Base-by-base conservation (phyloP, 1,140 invertebrate genomes). In the Bombus picipes region DNA sequence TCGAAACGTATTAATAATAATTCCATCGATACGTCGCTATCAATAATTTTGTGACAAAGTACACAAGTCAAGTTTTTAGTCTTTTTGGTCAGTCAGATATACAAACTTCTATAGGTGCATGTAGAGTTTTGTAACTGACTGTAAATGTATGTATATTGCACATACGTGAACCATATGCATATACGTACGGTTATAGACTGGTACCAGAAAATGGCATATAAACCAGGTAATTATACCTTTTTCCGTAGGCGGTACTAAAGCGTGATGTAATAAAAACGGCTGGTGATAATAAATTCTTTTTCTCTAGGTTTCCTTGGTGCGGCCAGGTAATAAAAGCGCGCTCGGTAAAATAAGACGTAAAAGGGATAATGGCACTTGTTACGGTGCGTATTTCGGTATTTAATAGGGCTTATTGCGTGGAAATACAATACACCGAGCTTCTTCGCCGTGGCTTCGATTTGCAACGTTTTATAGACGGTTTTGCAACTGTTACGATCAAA, bases 211-310 rank as follows among this genome's bases (percentile, higher is more conserved):
- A 15, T 37, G 15, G 2, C 1, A 65, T 39, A n/a, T 85, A 79
- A 85, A 85, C 65, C n/a, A 25, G n/a, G 53, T 65, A 70, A 85
- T 85, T 79, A 85, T 80, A 80, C 73, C 47, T 62, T 71, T n/a
- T 5, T 43, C 12, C 32, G 9, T 8, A 37, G 25, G 2, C 22
- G 65, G 18, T 37, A 41, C 32, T 47, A 72, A 70, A 72, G n/a
- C 53, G 9, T 22, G 37, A 12, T 22, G 65, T 9, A 39, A 41
- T 85, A 85, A 85, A 85, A 78, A 70, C 32, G 28, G n/a, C 13
- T 25, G 57, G 39, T 62, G 76, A 85, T 85, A 80, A 85, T 85
- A 85, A 85, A 85, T 85, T 79, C 66, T 79, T 72, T 62, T 15
- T 72, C 66, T 15, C 53, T n/a, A 18, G 9, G 43, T 53, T 37